Base-by-base conservation (phyloP, 2,888 invertebrate species). In the Meandrusa payeni region DNA sequence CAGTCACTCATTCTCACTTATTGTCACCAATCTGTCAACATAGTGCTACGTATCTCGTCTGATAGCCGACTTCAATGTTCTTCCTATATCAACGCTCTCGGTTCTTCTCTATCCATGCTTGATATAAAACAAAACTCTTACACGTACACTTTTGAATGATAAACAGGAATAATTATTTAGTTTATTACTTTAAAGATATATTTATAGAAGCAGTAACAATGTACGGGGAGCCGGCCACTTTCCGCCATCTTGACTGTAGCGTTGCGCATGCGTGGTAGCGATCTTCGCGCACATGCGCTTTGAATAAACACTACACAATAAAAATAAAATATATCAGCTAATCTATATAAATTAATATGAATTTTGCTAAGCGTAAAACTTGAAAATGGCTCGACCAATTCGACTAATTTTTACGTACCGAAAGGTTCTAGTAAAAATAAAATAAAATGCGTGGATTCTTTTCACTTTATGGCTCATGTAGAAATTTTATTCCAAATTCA, bases 11-110 rank as follows among this genome's bases (percentile, higher is more conserved):
- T 76, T 55, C 62, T 59, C 59, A 63, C 61, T 60, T 54, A 66
- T 65, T 62, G 51, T 56, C 56, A 63, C 64, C 48, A 57, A 65
- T 64, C 66, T 76, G 74, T 78, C 78, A 76, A 76, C 77, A 76
- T 51, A 47, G 24, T 45, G 46, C 26, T 28, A 33, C 2, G 19
- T 36, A 28, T 17, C 10, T 19, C 12, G 5, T 12, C 4, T 11
- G 6, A 13, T 6, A 31, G 20, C 31, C 2, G 10, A 31, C 24
- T 37, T 43, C 13, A 26, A 26, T 5, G n/a, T 13, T 22, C 5
- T 22, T 1, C 4, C 17, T 10, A n/a, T 11, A 9, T 22, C 3
- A 20, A 28, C 3, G 1, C 1, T 19, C 3, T 20, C 17, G 3
- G 3, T 1, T 5, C n/a, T 31, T 13, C n/a, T 28, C 24, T 23